Evolutionary conservation across 2,113 vertebrate genomes (phyloP).

Genomic region (Fulica atra): DNA sequence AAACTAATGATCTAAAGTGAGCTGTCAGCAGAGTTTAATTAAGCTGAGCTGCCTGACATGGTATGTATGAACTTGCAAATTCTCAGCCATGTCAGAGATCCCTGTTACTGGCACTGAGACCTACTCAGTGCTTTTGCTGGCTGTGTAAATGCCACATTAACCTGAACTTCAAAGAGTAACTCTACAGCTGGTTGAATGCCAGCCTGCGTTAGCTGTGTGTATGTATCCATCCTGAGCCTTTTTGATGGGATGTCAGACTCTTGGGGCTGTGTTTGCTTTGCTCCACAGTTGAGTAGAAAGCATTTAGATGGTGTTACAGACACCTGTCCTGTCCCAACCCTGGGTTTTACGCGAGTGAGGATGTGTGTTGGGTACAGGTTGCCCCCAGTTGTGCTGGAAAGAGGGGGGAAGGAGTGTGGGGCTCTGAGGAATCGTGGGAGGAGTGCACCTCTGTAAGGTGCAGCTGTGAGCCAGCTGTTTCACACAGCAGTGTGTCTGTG

Average conservation of each 20-base stretch:
- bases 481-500: not conserved
- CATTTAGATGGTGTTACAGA: not conserved
- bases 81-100: not conserved
- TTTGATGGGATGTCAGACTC: not conserved
- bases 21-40: conserved; percentile 37
- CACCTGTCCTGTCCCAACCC: not conserved
- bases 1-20: not conserved
- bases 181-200: not conserved
- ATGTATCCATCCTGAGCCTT: not conserved
- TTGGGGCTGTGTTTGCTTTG: not conserved
- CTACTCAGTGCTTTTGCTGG: not conserved
- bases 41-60: not conserved
- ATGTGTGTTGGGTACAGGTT: not conserved
- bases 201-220: not conserved
- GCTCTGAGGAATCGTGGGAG: not conserved
- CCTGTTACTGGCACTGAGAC: not conserved
- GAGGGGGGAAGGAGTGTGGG: not conserved
- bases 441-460: not conserved
- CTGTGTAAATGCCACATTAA: not conserved
- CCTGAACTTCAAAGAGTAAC: not conserved
- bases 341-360: not conserved
- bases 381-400: not conserved
- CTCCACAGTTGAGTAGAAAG: not conserved
- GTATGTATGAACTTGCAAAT: not conserved
- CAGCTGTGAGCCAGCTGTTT: not conserved